These are phyloP conservation scores for Clunio marinus DNA, from an alignment of 2,888 invertebrate genomes.

Conservation along the genomic window DNA sequence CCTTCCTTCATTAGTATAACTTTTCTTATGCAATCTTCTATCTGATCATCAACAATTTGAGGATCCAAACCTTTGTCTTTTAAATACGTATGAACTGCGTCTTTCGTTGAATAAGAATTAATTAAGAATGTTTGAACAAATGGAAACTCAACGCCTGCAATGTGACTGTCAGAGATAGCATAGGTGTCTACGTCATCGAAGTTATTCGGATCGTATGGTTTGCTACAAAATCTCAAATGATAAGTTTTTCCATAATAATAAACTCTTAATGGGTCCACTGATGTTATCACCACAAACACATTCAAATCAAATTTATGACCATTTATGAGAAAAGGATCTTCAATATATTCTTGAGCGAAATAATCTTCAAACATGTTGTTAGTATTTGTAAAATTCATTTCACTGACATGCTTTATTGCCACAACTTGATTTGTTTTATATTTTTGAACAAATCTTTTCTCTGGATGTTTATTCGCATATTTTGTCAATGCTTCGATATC, in stretches of 20 bases:
- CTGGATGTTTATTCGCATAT: constrained; percentile 60
- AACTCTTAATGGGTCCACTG: not conserved
- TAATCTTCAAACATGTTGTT: too few relatives aligned
- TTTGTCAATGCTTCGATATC: constrained; percentile 67
- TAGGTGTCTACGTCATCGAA: constrained; percentile 70
- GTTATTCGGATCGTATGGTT: constrained; percentile 81
- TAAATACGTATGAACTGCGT: too few relatives aligned
- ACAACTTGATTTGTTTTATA: constrained; percentile 6
- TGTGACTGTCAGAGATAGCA: constrained; percentile 83
- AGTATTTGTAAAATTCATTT: not conserved
- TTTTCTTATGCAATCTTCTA: not conserved
- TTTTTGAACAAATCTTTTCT: constrained; percentile 10
- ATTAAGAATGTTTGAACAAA: constrained; percentile 79
- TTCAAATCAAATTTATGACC: not conserved
- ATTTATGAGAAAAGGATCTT: constrained; percentile 1
- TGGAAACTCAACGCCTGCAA: constrained; percentile 69
- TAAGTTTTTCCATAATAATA: not conserved
- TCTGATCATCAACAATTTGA: not conserved
- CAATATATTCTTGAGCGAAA: constrained; percentile 9
- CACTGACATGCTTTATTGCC: not conserved
- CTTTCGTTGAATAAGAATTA: too few relatives aligned
- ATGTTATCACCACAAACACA: not conserved
- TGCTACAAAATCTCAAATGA: constrained; percentile 62
- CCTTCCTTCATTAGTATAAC: not conserved
- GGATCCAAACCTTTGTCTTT: constrained; percentile 45